Percentiles rank a stretch among this genome's conserved stretches.
Evolutionary conservation across 2,113 vertebrate species (phyloP).

Genomic region (Thamnaconus septentrionalis): DNA sequence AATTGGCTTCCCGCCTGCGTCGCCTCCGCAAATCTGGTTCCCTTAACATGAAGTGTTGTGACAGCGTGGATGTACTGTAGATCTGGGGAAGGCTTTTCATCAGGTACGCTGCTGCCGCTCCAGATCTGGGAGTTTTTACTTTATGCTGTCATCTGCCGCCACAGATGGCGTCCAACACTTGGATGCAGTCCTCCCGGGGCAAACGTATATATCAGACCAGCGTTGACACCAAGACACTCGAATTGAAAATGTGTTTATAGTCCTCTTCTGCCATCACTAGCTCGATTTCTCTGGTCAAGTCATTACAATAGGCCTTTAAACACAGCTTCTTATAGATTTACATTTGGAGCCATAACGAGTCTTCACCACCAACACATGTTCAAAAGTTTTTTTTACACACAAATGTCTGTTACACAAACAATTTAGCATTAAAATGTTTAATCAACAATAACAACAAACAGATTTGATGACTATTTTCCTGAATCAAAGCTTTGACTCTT

Average conservation of each 20-base stretch:
- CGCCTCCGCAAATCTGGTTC: constrained; percentile 36
- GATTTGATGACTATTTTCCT: too few species aligned
- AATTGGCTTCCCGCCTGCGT: not conserved
- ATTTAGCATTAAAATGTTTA: too few species aligned
- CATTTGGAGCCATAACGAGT: too few species aligned
- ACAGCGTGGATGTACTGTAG: constrained; percentile 18
- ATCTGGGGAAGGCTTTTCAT: constrained; percentile 51
- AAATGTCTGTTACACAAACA: too few species aligned
- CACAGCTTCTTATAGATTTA: not conserved
- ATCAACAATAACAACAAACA: too few species aligned
- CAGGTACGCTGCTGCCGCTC: constrained; percentile 11
- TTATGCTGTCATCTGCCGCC: too few species aligned
- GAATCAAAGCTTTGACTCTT: too few species aligned
- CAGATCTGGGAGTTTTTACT: constrained; percentile 15
- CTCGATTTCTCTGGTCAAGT: constrained; percentile 8
- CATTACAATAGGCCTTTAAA: constrained; percentile 16
- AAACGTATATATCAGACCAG: constrained; percentile 1
- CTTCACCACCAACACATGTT: too few species aligned
- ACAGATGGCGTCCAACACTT: too few species aligned
- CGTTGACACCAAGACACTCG: not conserved
- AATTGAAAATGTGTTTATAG: not conserved
- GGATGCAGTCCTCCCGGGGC: constrained; percentile 2
- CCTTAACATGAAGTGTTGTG: constrained; percentile 20
- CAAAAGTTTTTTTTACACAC: too few species aligned
- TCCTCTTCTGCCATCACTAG: constrained; percentile 2